Evolutionary conservation across 1,140 invertebrate species (phyloP), one percentile per base, ranked within the genome.

Genomic region (Homarus americanus): DNA sequence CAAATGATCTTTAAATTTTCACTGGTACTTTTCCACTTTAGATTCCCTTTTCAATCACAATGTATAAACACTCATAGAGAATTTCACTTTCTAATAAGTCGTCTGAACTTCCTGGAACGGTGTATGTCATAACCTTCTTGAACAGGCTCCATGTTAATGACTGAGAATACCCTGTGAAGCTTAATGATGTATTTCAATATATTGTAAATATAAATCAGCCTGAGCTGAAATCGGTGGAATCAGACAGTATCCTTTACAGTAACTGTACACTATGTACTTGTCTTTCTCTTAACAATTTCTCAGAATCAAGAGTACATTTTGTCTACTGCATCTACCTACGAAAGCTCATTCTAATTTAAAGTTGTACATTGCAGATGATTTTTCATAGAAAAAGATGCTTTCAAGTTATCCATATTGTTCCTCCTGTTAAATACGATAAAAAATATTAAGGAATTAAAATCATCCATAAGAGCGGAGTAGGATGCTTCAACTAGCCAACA

Each of bases 341-440:
- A 85, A 85, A 85, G 69, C 69, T 73, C 83, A 85, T 34, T 73
- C 69, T 85, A 85, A 85, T 73, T 41, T 85, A 75, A 85, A 72
- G 66, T 85, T 85, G 83, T 85, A 85, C 83, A 85, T 75, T 85
- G 83, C 83, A 73, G 83, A 85, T 41, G 79, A 82, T 75, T 85
- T 58, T 85, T 82, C 83, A 44, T 85, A 73, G n/a, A 41, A 72
- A 58, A 28, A 75, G 69, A 73, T 84, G 83, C 69, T 73, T 73
- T 40, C n/a, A 73, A 73, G 72, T 34, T 72, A 28, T 72, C 66
- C 40, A 41, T 69, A 44, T 28, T 38, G 82, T 40, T 44, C 32
- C 58, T 66, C 58, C 66, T 40, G 82, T 66, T 34, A 72, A 49
- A 73, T 34, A 58, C n/a, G 36, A 66, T 24, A 66, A 41, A n/a